Evolutionary conservation across 1,140 invertebrate genomes (phyloP), one percentile per base, ranked within the genome.

Genomic region (Drosophila biarmipes): DNA sequence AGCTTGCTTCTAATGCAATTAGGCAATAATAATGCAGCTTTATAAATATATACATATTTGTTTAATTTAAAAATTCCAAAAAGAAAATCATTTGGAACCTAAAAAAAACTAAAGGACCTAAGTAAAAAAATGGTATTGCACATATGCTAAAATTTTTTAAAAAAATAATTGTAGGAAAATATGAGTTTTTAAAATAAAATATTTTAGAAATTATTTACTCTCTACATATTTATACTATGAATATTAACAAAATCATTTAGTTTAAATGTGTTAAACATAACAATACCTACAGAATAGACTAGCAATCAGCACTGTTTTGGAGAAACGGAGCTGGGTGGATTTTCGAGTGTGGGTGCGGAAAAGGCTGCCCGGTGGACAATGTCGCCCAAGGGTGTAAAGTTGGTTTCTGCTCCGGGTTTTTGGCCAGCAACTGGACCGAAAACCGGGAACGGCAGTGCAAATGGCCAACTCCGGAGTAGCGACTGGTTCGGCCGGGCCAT

Each of bases 331-430:
- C 12, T 48, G 24, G 46, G 24, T n/a, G 45, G 21, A n/a, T 4
- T 27, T 29, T 8, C 45, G 12, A 29, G 1, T 56, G 46, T 34
- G 46, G 46, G 48, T 45, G 58, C 46, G 46, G 24, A 31, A 48
- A 48, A 49, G 42, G 21, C 46, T 49, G 46, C 57, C 43, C 48
- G 21, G 31, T 43, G 51, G 57, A 73, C 56, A 74, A 74, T 74
- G 69, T 73, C 72, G 68, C 72, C 72, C 72, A 21, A 63, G 72
- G 72, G 72, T 73, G 57, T 54, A 54, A 73, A 73, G 51, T 74
- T 74, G 51, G 21, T 63, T 66, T 66, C 31, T 62, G 57, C 31
- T 53, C 10, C 37, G 12, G 45, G 62, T 52, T 49, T 19, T 24
- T 38, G 27, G 42, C 31, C 34, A 7, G 24, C 46, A 34, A 35